Base-by-base conservation (phyloP, 1,140 invertebrate species). In the Aphidius gifuensis region DNA sequence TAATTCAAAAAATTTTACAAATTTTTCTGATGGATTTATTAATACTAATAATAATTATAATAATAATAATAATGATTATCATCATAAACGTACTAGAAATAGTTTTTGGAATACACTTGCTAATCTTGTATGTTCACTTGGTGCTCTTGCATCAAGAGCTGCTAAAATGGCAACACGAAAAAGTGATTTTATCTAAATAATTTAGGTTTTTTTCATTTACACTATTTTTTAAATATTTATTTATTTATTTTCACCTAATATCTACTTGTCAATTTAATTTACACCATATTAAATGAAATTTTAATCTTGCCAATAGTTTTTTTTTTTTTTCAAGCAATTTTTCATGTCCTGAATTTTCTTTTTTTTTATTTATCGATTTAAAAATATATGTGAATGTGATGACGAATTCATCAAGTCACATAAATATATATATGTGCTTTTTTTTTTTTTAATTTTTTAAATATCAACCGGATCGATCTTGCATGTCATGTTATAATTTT, bases 51-150 rank as follows among this genome's bases (percentile, higher is more conserved):
- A 21, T 21, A 57, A 58, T 54, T 1, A 32, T 32, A 32, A 32
- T 32, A 3, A 32, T 32, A 2, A 32, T 32, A 32, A 32, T 32
- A 32, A 32, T 32, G 2, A 32, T 32, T 32, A 32, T 32, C 23
- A 32, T 32, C 66, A 71, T 43, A 75, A 74, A 61, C 67, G 71
- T 60, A 66, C 71, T 40, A 68, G 76, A 49, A 65, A 67, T 8
- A 78, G 74, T 42, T 68, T 82, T n/a, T 81, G 80, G 80, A 76
- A 80, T 56, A 71, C 77, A 42, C 61, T 82, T 16, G 74, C 80
- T 1, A 75, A 75, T 59, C 75, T 82, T 9, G 80, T 82, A 9
- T 82, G 81, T 62, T 81, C 81, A 4, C 66, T 82, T 23, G 80
- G 80, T 39, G 78, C 77, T 48, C 65, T 82, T 47, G 76, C 80